These are phyloP conservation scores for Lepeophtheirus salmonis DNA, from an alignment of 1,140 invertebrate genomes.

Conservation along the genomic window DNA sequence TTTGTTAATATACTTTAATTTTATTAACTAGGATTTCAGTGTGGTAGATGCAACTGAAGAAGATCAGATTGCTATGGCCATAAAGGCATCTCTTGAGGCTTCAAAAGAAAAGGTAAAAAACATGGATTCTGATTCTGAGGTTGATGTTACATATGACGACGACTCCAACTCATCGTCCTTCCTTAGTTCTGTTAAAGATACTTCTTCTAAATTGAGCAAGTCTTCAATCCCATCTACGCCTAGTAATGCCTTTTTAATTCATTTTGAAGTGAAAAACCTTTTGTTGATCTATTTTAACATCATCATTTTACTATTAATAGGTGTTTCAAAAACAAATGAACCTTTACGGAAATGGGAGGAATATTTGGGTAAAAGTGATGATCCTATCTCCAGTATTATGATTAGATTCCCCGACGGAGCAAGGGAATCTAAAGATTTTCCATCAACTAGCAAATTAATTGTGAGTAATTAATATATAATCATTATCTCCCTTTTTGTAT, in stretches of 20 bases:
- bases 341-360: background rate
- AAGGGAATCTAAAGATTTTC: constrained; percentile 4
- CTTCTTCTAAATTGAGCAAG: background rate
- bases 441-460: constrained; percentile 1
- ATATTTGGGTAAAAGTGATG: constrained; percentile 6
- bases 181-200: too few relatives aligned
- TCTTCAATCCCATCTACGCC: too few relatives aligned
- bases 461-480: constrained; percentile 1
- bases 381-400: background rate
- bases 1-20: background rate
- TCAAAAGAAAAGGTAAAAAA: constrained; percentile 1
- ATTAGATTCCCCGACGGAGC: constrained; percentile 13
- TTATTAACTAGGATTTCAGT: background rate
- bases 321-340: background rate
- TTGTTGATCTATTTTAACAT: background rate
- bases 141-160: constrained; percentile 21
- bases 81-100: constrained; percentile 28
- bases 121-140: constrained; percentile 10
- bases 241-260: too few relatives aligned
- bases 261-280: too few relatives aligned
- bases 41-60: constrained; percentile 32
- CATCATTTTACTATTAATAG: constrained; percentile 28
- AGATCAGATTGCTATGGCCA: constrained; percentile 31
- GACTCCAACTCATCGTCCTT: constrained; percentile 24
- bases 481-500: background rate